Evolutionary conservation across 2,888 invertebrate genomes (phyloP), one percentile per base, ranked within the genome.

Genomic region (Zygogramma bicolorata): DNA sequence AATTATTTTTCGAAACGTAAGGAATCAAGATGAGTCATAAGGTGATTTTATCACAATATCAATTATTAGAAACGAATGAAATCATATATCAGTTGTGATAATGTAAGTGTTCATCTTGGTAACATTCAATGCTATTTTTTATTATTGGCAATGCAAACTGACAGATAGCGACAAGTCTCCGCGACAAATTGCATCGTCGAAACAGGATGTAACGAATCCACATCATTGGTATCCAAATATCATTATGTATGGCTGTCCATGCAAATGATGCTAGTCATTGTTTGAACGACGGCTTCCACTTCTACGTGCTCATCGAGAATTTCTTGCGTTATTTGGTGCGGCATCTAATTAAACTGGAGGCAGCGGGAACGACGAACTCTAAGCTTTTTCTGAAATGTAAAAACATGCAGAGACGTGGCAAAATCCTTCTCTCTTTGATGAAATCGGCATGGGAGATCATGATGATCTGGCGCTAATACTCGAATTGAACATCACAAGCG

Each of bases 401-500:
- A 72, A 75, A 72, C 72, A 72, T 72, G 75, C 69, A 72, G 65
- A 31, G 61, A 34, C 49, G 38, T 22, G 13, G 65, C 15, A 18
- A 20, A 49, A 53, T 65, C 20, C 69, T 8, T n/a, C 15, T 25
- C 49, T 10, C 61, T 65, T 65, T 66, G 66, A 66, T 53, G 65
- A 25, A 70, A 70, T 65, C 34, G 34, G 59, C 65, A 27, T 59
- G 71, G 38, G 40, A 25, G 68, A 63, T 68, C 70, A 71, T 68
- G 71, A 69, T 71, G 71, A 69, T 71, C 74, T 68, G 53, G 66
- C 70, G 70, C 72, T 73, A 75, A 75, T 73, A 68, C 75, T 46
- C 69, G 68, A 75, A 73, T 73, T 75, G 73, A 75, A 73, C 73
- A 70, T 73, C 70, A 69, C 58, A 68, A 58, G 65, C 18, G 63